Evolutionary conservation across 2,113 vertebrate genomes (phyloP).

Genomic region (Lycaon pictus): DNA sequence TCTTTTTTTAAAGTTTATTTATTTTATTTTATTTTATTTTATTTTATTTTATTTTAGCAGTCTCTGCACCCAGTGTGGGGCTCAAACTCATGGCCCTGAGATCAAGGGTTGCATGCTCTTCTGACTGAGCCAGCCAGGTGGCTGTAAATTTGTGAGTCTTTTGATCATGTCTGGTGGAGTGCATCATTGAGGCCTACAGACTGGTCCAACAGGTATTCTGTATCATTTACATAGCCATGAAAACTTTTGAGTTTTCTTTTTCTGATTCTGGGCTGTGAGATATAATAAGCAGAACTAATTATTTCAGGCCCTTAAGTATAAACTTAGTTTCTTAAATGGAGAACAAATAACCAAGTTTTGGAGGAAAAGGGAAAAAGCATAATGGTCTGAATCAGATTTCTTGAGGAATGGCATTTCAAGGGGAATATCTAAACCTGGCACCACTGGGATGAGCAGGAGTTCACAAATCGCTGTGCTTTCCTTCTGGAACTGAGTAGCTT

Average conservation of each 20-base stretch:
- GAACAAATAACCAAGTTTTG: constrained; percentile 30
- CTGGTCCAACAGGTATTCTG: background rate
- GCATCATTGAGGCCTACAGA: background rate
- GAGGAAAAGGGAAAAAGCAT: constrained; percentile 22
- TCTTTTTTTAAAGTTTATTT: background rate
- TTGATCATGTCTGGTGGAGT: background rate
- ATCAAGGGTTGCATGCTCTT: background rate
- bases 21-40: background rate
- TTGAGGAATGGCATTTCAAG: background rate
- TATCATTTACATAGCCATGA: background rate
- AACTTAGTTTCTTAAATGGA: constrained; percentile 45
- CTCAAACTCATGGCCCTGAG: background rate
- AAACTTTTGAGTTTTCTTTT: constrained; percentile 14
- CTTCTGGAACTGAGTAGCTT: background rate
- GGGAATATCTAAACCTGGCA: background rate
- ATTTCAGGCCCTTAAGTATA: background rate
- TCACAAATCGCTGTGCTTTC: constrained; percentile 46
- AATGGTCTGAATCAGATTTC: background rate
- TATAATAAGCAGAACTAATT: constrained; percentile 36
- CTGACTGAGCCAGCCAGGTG: background rate
- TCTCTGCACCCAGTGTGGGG: background rate
- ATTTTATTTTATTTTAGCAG: background rate
- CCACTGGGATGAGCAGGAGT: background rate
- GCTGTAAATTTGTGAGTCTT: background rate
- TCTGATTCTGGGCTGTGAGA: background rate